Conservation (phyloP, 2,797 vertebrate species). For the Enteromius radiatus region DNA sequence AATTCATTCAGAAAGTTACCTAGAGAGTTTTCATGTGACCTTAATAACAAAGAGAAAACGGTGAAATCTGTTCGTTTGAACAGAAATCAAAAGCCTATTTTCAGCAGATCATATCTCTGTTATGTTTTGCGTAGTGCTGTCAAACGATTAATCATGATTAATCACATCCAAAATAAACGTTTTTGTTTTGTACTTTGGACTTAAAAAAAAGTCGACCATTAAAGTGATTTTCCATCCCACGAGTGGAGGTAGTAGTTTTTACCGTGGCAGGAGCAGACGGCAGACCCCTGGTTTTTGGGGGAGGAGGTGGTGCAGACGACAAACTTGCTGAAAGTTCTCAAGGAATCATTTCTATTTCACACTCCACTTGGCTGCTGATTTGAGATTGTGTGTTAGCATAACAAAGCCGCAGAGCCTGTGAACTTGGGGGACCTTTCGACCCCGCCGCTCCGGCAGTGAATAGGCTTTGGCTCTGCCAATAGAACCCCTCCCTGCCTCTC, state of each 20-base stretch:
- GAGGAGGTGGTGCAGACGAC: slow-evolving; percentile 8
- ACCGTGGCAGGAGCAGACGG: slow-evolving; percentile 15
- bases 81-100: neutral
- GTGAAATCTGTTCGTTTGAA: neutral
- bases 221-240: neutral
- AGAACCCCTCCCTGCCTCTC: slow-evolving; percentile 87
- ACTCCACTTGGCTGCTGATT: slow-evolving; percentile 91
- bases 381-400: slow-evolving; percentile 95
- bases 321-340: slow-evolving; percentile 84
- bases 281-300: neutral
- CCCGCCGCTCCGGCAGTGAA: slow-evolving; percentile 90
- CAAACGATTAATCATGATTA: no score
- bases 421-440: slow-evolving; percentile 99
- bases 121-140: no score
- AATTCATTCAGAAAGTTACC: no score
- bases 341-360: slow-evolving; percentile 94
- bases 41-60: neutral
- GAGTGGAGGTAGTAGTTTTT: neutral
- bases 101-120: no score
- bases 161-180: no score
- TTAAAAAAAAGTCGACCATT: no score
- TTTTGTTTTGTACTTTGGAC: no score
- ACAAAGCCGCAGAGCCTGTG: slow-evolving; percentile 98
- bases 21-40: neutral
- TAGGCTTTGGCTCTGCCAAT: slow-evolving; percentile 88